These are phyloP conservation scores for Phthorimaea operculella DNA, from an alignment of 1,140 invertebrate genomes.

Conservation along the genomic window DNA sequence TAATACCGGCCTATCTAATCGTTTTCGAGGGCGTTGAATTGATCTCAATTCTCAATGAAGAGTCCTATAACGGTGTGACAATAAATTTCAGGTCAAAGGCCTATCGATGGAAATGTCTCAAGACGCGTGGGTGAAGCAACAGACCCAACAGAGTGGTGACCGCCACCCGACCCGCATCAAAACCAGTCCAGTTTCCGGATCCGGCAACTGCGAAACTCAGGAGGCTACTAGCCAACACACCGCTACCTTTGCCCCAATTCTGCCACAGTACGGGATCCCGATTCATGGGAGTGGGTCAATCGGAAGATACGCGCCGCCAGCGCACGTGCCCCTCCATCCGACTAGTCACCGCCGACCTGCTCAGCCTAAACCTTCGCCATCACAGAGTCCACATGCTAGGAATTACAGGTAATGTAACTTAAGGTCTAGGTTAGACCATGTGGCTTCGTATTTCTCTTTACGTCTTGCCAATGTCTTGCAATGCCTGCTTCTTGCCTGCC, in stretches of 20 bases:
- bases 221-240: conserved; percentile 44
- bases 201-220: conserved; percentile 46
- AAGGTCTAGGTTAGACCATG: neutral
- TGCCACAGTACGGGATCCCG: conserved; percentile 60
- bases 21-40: too few species aligned
- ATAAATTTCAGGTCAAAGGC: conserved; percentile 51
- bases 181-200: conserved; percentile 56
- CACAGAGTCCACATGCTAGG: conserved; percentile 70
- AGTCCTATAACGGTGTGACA: too few species aligned
- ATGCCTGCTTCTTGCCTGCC: too few species aligned
- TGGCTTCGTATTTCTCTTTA: too few species aligned
- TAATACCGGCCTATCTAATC: too few species aligned
- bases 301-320: conserved; percentile 66
- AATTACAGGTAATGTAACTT: conserved; percentile 52
- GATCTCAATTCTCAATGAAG: too few species aligned
- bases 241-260: conserved; percentile 65
- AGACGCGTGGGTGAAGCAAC: conserved; percentile 60
- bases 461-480: too few species aligned
- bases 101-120: conserved; percentile 63
- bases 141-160: conserved; percentile 47
- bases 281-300: conserved; percentile 64
- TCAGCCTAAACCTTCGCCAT: conserved; percentile 68
- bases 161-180: conserved; percentile 54
- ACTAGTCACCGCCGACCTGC: conserved; percentile 62
- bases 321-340: conserved; percentile 72